Evolutionary conservation across 2,797 vertebrate species (phyloP).

Genomic region (Gallinago stenura): DNA sequence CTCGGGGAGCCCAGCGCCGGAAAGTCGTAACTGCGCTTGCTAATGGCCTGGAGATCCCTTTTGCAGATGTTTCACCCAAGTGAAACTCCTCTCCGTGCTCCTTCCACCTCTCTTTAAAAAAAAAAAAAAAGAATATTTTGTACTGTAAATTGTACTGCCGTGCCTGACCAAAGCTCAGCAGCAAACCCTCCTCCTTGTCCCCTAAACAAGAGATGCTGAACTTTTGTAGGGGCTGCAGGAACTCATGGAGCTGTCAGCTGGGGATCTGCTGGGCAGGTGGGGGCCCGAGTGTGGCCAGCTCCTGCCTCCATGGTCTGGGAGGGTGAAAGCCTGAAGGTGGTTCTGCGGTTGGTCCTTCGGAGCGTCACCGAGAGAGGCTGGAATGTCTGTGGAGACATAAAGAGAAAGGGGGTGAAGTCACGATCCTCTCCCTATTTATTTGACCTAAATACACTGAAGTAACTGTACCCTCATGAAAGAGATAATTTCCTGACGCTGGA

Average conservation of each 20-base stretch:
- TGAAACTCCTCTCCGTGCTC: background rate
- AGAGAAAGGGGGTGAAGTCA: slow-evolving; percentile 1
- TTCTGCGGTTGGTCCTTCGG: background rate
- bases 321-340: fast-evolving
- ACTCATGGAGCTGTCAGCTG: too few relatives aligned
- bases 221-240: background rate
- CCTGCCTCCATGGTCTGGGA: background rate
- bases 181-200: background rate
- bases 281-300: background rate
- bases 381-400: background rate
- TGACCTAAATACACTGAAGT: slow-evolving; percentile 56
- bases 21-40: background rate
- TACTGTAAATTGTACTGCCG: too few relatives aligned
- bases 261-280: background rate
- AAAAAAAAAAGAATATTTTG: too few relatives aligned
- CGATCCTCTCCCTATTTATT: slow-evolving; percentile 24
- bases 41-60: slow-evolving; percentile 50
- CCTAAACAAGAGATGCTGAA: fast-evolving
- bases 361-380: background rate
- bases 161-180: fast-evolving
- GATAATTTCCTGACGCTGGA: slow-evolving; percentile 65
- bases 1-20: background rate
- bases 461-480: slow-evolving; percentile 61
- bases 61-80: slow-evolving; percentile 46
- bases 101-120: background rate